Evolutionary conservation across 1,140 invertebrate genomes (phyloP).

Genomic region (Rhopalosiphum padi): DNA sequence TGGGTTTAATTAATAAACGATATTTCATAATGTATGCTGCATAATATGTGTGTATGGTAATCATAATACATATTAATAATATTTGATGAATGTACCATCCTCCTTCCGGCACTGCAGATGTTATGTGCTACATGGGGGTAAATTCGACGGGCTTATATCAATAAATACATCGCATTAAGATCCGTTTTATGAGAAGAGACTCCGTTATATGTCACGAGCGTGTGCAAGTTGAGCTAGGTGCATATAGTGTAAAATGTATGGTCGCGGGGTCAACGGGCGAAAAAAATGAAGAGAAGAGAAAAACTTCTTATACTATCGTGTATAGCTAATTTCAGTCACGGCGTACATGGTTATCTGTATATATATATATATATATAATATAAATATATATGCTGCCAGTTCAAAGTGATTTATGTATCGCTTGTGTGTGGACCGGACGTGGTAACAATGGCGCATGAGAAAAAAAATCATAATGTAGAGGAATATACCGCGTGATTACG

Average conservation of each 20-base stretch:
- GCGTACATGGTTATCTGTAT: neutral
- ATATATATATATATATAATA: neutral
- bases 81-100: neutral
- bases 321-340: conserved; percentile 50
- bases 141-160: neutral
- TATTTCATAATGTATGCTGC: neutral
- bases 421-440: conserved; percentile 20
- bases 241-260: neutral
- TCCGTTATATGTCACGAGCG: conserved; percentile 12
- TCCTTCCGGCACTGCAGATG: neutral
- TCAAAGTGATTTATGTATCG: conserved; percentile 40
- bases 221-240: neutral
- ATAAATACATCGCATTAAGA: neutral
- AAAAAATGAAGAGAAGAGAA: neutral
- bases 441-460: conserved; percentile 32
- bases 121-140: neutral
- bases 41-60: neutral
- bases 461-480: neutral
- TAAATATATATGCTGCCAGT: neutral
- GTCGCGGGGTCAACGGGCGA: neutral
- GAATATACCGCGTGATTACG: conserved; percentile 27
- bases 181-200: neutral
- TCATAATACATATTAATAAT: neutral
- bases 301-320: neutral
- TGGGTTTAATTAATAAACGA: conserved; percentile 20